phyloP scores from a whole-genome alignment of 2,888 invertebrate species.

The Papilio protenor region DNA sequence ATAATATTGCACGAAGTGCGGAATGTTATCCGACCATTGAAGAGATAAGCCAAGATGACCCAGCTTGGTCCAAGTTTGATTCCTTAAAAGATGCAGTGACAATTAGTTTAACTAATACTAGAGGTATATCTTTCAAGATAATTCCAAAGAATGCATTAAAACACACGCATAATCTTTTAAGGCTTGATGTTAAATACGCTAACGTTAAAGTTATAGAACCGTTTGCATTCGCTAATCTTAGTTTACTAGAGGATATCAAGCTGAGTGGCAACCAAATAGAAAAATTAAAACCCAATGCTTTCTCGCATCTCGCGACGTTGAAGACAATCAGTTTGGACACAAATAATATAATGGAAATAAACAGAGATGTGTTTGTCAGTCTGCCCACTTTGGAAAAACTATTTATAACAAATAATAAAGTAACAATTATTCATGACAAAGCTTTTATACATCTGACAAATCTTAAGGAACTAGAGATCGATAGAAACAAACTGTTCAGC shows the following conservation, averaged over 20 bases:
- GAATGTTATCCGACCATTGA: constrained; percentile 88
- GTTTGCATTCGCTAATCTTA: constrained; percentile 89
- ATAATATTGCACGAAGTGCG: constrained; percentile 82
- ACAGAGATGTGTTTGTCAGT: constrained; percentile 89
- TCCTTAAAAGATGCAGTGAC: constrained; percentile 85
- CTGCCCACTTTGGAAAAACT: constrained; percentile 88
- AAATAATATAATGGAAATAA: constrained; percentile 89
- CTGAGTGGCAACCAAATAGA: constrained; percentile 88
- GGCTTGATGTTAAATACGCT: constrained; percentile 87
- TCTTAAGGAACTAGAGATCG: constrained; percentile 90
- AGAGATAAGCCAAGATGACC: constrained; percentile 83
- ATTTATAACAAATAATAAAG: constrained; percentile 92
- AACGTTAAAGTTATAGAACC: constrained; percentile 86
- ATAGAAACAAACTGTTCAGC: constrained; percentile 88
- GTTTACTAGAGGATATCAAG: constrained; percentile 86
- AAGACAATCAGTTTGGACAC: constrained; percentile 87
- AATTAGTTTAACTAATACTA: constrained; percentile 87
- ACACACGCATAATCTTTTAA: constrained; percentile 81
- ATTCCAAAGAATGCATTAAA: constrained; percentile 87
- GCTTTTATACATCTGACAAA: constrained; percentile 89
- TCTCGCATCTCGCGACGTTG: constrained; percentile 87
- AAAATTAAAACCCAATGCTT: constrained; percentile 85
- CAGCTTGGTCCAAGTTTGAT: constrained; percentile 87
- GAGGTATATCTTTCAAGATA: constrained; percentile 86
- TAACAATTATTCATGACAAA: constrained; percentile 92